phyloP scores from a whole-genome alignment of 2,113 vertebrate species.

The Dicaeum eximium region DNA sequence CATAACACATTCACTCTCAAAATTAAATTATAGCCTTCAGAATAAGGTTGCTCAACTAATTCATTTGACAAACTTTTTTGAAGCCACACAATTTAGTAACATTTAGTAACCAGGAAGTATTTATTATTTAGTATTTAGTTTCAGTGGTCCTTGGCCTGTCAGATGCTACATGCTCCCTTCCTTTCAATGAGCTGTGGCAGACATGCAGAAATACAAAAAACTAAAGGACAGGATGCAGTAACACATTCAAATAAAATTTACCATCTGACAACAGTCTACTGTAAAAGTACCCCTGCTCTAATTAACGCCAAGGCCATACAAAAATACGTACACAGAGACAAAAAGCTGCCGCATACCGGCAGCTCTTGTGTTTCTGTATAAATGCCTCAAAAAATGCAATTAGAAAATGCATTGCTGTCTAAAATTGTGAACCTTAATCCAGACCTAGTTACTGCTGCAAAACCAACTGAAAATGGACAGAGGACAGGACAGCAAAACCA shows the following conservation, averaged over 20 bases:
- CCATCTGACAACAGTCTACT: not conserved
- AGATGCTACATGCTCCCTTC: not conserved
- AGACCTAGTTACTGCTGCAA: not conserved
- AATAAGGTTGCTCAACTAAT: not conserved
- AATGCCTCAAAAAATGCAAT: not conserved
- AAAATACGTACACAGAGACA: not conserved
- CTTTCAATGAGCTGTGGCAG: not conserved
- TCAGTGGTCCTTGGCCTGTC: not conserved
- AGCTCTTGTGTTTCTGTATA: not conserved
- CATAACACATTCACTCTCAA: not conserved
- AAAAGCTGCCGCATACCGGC: not conserved
- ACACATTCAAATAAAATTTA: not conserved
- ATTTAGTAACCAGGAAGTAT: not conserved
- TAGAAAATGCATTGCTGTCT: not conserved
- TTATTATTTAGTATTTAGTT: not conserved
- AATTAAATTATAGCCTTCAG: not conserved
- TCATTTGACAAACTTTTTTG: not conserved
- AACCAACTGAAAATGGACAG: not conserved
- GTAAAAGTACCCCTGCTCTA: not conserved
- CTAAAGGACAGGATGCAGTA: not conserved
- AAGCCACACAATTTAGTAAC: not conserved
- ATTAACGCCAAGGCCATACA: not conserved
- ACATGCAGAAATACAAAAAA: not conserved
- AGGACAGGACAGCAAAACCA: not conserved
- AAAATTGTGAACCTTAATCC: not conserved